Base-by-base conservation (phyloP, 2,888 invertebrate species). In the Tridacna crocea region DNA sequence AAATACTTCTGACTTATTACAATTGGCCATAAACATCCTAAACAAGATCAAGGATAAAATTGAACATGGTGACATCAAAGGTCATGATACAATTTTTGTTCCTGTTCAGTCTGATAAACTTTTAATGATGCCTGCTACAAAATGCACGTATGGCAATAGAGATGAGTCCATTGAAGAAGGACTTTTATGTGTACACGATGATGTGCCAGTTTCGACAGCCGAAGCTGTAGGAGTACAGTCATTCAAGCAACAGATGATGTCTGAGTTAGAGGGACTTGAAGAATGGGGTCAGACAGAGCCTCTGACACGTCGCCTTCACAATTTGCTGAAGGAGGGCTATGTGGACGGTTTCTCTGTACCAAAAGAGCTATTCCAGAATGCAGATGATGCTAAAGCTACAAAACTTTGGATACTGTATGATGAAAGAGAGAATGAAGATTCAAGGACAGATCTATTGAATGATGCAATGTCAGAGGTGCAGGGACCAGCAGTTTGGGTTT, bases 401-500 rank as follows among this genome's bases (percentile, higher is more conserved):
- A 85, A 86, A 70, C 86, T 91, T 0, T 84, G 83, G 60, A 88
- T 92, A 55, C 80, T 93, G 58, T 92, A 92, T 80, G 93, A 93
- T 80, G 91, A 92, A 79, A 78, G 94, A 48, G 82, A 89, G 70
- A 92, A 93, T 70, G 26, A 72, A 10, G 88, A 91, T 68, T 84
- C 87, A 60, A 79, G 82, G 60, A 87, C 85, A 27, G 83, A 88
- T 55, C 85, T 93, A 3, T 82, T 93, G 12, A 88, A 91, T 75
- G 89, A 91, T 48, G 90, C 89, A 11, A 91, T 94, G 91, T 79
- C 81, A 24, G 88, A 90, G 27, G 92, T 91, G 63, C 94, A 93
- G 79, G 94, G 94, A 19, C 92, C 92, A 17, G 92, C 93, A 0
- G 78, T 94, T 4, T 93, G 93, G 92, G 90, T 90, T 17, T 93